Percentiles rank a stretch among this genome's conserved stretches.
phyloP scores from a whole-genome alignment of 2,888 invertebrate genomes.

The Deilephila elpenor region DNA sequence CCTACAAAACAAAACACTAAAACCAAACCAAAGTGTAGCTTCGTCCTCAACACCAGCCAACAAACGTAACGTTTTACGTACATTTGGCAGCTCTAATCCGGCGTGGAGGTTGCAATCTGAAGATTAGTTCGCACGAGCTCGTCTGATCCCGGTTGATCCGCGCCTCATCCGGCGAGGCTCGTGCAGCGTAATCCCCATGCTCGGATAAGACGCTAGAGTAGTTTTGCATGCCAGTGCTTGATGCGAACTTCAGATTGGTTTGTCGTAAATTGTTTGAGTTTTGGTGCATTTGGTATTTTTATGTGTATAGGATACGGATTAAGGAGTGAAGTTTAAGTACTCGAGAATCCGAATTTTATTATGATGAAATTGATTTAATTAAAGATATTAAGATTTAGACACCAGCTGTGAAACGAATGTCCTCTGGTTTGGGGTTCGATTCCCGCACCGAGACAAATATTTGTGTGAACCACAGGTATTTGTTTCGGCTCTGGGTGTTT shows the following conservation, averaged over 20 bases:
- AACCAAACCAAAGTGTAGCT: neutral
- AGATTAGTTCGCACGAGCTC: conserved; percentile 46
- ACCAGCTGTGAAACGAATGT: no score
- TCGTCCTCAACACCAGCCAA: neutral
- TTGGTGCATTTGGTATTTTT: no score
- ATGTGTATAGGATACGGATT: no score
- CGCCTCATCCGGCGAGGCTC: conserved; percentile 28
- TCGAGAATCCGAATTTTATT: no score
- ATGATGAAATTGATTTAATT: no score
- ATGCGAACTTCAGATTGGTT: neutral
- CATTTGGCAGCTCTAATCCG: conserved; percentile 47
- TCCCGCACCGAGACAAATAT: no score
- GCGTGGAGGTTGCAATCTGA: conserved; percentile 29
- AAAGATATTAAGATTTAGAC: no score
- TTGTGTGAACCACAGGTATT: no score
- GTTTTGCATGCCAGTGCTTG: conserved; percentile 1
- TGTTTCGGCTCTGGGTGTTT: no score
- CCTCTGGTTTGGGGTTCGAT: no score
- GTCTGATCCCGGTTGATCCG: conserved; percentile 44
- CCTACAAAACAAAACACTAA: no score
- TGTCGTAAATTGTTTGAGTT: neutral
- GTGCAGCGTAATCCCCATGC: conserved; percentile 25
- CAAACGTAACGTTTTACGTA: conserved; percentile 40
- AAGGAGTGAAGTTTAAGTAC: no score
- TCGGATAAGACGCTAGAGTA: neutral